A percentile compares a stretch with the other conserved stretches of the same genome.
These are phyloP conservation scores for Carassius auratus DNA, from an alignment of 2,113 vertebrate genomes.

Conservation along the genomic window DNA sequence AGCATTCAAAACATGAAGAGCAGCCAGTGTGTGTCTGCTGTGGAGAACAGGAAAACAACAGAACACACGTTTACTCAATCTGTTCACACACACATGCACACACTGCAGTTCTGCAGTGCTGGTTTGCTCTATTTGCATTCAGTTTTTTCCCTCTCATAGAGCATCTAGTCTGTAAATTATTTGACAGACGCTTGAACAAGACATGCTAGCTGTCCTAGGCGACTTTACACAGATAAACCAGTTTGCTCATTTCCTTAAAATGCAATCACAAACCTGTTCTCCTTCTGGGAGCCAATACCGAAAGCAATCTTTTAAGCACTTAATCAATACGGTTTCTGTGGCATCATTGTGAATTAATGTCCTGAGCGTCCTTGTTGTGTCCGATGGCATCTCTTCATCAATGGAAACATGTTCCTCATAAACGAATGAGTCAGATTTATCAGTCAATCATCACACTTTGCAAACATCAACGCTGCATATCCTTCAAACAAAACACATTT, in stretches of 20 bases:
- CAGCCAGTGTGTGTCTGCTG: slow-evolving; percentile 65
- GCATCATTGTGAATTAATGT: background rate
- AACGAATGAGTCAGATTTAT: background rate
- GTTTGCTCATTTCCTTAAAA: background rate
- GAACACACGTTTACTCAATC: slow-evolving; percentile 47
- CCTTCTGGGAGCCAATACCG: background rate
- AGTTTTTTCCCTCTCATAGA: slow-evolving; percentile 11
- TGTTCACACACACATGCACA: slow-evolving; percentile 37
- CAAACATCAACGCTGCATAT: background rate
- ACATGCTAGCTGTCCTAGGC: background rate
- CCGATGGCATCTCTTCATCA: background rate
- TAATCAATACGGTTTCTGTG: slow-evolving; percentile 5
- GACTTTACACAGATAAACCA: background rate
- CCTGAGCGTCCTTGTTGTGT: background rate
- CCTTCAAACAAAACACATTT: background rate
- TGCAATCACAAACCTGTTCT: background rate
- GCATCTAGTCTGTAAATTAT: slow-evolving; percentile 62
- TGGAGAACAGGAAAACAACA: slow-evolving; percentile 45
- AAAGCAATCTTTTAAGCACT: slow-evolving; percentile 5
- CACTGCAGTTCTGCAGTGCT: slow-evolving; percentile 32
- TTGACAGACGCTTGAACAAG: slow-evolving; percentile 55
- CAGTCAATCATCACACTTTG: background rate
- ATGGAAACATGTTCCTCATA: background rate
- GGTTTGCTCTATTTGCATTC: slow-evolving; percentile 31
- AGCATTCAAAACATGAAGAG: slow-evolving; percentile 71